Evolutionary conservation across 2,113 vertebrate species (phyloP).

Genomic region (Ceyx margarethae): DNA sequence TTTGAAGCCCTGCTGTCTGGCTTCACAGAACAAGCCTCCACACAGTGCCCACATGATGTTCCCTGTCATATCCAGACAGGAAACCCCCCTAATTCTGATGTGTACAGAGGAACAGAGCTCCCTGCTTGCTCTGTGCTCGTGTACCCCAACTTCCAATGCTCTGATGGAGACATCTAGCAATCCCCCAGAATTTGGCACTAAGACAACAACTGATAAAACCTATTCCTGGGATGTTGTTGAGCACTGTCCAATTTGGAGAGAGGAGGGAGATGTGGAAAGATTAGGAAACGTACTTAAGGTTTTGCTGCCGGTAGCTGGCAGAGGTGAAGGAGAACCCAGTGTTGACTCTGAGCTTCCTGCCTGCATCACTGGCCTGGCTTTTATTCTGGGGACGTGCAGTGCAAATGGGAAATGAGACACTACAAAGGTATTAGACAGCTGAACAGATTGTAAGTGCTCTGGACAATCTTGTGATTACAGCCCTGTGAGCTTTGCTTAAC

Average conservation of each 20-base stretch:
- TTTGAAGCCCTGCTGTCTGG: background rate
- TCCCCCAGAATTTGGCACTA: background rate
- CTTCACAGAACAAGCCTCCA: background rate
- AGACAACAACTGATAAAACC: background rate
- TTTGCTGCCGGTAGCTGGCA: background rate
- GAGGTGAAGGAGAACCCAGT: background rate
- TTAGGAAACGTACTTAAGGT: background rate
- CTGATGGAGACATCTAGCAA: background rate
- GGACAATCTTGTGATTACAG: conserved; percentile 47
- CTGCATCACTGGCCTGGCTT: background rate
- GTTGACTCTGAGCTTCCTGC: background rate
- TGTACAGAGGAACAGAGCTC: background rate
- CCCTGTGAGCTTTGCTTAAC: conserved; percentile 36
- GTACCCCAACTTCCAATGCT: background rate
- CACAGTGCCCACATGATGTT: rapidly evolving
- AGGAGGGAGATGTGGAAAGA: background rate
- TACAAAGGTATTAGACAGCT: conserved; percentile 26
- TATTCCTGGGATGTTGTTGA: rapidly evolving
- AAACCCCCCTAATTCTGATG: background rate
- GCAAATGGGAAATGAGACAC: background rate
- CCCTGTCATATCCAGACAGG: background rate
- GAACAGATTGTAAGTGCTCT: conserved; percentile 46
- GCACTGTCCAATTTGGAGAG: background rate
- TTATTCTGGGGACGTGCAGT: background rate
- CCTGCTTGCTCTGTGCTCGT: rapidly evolving